Evolutionary conservation across 2,888 invertebrate genomes (phyloP).

Genomic region (Eupithecia centaureata): DNA sequence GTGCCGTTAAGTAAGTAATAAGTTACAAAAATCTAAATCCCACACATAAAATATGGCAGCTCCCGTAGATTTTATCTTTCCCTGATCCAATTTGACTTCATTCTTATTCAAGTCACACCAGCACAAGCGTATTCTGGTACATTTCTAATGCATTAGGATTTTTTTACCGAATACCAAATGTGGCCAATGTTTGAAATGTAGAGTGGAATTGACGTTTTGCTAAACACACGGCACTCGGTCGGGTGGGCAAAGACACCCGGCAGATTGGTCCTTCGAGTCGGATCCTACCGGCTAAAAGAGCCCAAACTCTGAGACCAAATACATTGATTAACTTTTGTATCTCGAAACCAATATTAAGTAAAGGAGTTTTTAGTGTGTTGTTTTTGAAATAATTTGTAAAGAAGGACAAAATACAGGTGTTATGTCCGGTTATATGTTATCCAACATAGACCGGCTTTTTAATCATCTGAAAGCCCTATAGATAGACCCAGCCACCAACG

Average conservation of each 20-base stretch:
- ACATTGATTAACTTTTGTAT: not conserved
- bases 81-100: conserved; percentile 77
- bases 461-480: not conserved
- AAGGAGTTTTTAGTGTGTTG: too few relatives aligned
- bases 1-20: not conserved
- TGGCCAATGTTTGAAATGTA: conserved; percentile 46
- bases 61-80: conserved; percentile 65
- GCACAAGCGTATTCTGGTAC: conserved; percentile 69
- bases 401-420: too few relatives aligned
- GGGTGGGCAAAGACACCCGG: conserved; percentile 9
- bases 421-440: not conserved
- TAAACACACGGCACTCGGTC: conserved; percentile 31
- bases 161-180: conserved; percentile 52
- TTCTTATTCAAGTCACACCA: conserved; percentile 77
- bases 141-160: conserved; percentile 76
- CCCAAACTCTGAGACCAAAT: not conserved
- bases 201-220: conserved; percentile 43
- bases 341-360: not conserved
- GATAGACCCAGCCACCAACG: conserved; percentile 16
- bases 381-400: too few relatives aligned
- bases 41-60: conserved; percentile 45
- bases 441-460: not conserved
- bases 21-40: conserved; percentile 34
- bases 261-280: conserved; percentile 11
- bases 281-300: not conserved